Conservation (phyloP, 2,113 vertebrate species). For the Synodontis membranacea region DNA sequence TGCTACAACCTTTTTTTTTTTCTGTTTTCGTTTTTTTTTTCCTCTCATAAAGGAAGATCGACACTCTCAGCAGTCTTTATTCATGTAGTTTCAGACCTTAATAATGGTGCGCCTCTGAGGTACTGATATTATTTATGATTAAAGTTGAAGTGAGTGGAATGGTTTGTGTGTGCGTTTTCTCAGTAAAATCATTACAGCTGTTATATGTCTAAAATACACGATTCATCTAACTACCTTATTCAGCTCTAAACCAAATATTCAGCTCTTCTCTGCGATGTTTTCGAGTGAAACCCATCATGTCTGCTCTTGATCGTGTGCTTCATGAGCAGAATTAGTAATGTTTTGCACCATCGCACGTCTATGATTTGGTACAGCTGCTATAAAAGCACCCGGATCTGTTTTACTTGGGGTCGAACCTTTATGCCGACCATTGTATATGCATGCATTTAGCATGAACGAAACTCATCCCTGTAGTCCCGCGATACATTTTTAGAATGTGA, state of each 20-base stretch:
- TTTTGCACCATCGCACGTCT: not conserved
- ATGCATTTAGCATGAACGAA: constrained; percentile 11
- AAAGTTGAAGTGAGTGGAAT: constrained; percentile 1
- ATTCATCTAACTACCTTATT: constrained; percentile 4
- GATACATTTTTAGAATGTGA: constrained; percentile 33
- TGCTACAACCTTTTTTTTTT: not conserved
- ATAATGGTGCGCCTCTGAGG: not conserved
- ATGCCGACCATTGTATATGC: not conserved
- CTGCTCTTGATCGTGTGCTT: not conserved
- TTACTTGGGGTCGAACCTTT: not conserved
- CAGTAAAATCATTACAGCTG: not conserved
- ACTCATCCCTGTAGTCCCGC: not conserved
- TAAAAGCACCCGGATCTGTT: not conserved
- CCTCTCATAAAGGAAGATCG: not conserved
- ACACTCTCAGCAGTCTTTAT: not conserved
- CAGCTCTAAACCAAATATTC: constrained; percentile 6
- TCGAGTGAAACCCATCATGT: constrained; percentile 1
- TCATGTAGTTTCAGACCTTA: not conserved
- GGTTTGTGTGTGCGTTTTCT: not conserved
- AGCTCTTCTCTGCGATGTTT: not conserved
- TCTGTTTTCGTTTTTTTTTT: not conserved
- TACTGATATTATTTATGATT: constrained; percentile 13
- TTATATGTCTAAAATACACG: not conserved
- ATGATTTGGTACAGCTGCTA: not conserved
- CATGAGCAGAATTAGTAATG: not conserved